Percentiles rank a stretch among this genome's conserved stretches.
Evolutionary conservation across 2,797 vertebrate species (phyloP).

Genomic region (Thunnus albacares): DNA sequence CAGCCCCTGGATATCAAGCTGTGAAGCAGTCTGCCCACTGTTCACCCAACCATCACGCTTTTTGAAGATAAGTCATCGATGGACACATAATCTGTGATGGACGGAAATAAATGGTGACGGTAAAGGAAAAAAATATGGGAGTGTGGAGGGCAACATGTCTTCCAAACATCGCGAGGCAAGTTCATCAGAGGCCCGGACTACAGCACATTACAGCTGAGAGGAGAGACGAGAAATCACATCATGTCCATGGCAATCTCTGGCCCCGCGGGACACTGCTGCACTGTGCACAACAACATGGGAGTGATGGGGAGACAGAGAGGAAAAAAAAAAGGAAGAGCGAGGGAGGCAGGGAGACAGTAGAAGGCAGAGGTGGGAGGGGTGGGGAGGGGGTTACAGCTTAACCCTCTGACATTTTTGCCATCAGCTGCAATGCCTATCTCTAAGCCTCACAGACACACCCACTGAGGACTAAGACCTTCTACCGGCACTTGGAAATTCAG

Average conservation of each 20-base stretch:
- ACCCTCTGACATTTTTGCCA: slow-evolving; percentile 68
- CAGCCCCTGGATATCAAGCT: slow-evolving; percentile 28
- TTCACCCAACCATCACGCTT: slow-evolving; percentile 12
- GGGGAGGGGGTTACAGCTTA: slow-evolving; percentile 49
- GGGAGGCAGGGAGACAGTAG: not conserved
- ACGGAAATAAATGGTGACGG: slow-evolving; percentile 31
- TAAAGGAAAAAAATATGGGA: slow-evolving; percentile 6
- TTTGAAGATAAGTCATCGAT: slow-evolving; percentile 41
- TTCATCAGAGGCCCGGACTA: slow-evolving; percentile 56
- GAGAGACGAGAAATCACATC: slow-evolving; percentile 67
- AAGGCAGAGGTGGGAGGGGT: not conserved
- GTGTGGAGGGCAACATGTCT: slow-evolving; percentile 32
- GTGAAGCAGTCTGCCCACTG: slow-evolving; percentile 32
- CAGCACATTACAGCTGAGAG: slow-evolving; percentile 60
- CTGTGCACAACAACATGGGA: slow-evolving; percentile 68
- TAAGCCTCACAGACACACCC: slow-evolving; percentile 53
- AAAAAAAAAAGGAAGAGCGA: slow-evolving; percentile 37
- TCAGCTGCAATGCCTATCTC: slow-evolving; percentile 58
- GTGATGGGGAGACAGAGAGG: slow-evolving; percentile 43
- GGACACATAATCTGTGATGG: slow-evolving; percentile 39
- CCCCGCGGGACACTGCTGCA: slow-evolving; percentile 51
- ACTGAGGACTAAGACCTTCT: slow-evolving; percentile 49
- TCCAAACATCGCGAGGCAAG: slow-evolving; percentile 39
- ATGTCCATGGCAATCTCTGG: slow-evolving; percentile 65
- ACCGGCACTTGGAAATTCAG: slow-evolving; percentile 60